Percentiles rank a stretch among this genome's conserved stretches.
phyloP scores from a whole-genome alignment of 2,113 vertebrate species.

The Narcine bancroftii region DNA sequence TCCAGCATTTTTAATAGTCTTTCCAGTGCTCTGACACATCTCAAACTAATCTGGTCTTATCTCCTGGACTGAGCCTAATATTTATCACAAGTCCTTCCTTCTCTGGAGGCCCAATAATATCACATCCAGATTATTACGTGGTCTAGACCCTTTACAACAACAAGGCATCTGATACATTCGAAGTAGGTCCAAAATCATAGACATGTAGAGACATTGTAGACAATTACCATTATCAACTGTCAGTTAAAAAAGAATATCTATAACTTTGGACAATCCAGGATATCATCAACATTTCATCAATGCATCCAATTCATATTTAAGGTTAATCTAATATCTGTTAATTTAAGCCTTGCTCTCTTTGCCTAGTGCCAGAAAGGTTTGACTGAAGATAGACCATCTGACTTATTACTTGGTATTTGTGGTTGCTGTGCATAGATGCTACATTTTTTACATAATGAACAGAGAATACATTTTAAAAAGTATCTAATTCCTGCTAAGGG shows the following conservation, averaged over 20 bases:
- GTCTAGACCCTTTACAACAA: no score
- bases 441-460: background rate
- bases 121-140: no score
- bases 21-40: no score
- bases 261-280: background rate
- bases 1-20: no score
- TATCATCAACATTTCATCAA: background rate
- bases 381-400: background rate
- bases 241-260: background rate
- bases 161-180: no score
- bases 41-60: no score
- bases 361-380: background rate
- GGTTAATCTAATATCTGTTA: background rate
- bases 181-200: no score
- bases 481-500: background rate
- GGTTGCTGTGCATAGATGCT: background rate
- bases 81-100: background rate
- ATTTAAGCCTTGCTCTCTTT: background rate
- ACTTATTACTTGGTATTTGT: background rate
- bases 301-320: background rate
- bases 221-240: background rate
- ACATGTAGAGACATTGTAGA: background rate
- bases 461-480: background rate
- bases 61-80: no score
- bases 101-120: no score